A percentile compares a stretch with the other conserved stretches of the same genome.
Conservation (phyloP, 2,797 vertebrate species). For the Epinephelus malabaricus region DNA sequence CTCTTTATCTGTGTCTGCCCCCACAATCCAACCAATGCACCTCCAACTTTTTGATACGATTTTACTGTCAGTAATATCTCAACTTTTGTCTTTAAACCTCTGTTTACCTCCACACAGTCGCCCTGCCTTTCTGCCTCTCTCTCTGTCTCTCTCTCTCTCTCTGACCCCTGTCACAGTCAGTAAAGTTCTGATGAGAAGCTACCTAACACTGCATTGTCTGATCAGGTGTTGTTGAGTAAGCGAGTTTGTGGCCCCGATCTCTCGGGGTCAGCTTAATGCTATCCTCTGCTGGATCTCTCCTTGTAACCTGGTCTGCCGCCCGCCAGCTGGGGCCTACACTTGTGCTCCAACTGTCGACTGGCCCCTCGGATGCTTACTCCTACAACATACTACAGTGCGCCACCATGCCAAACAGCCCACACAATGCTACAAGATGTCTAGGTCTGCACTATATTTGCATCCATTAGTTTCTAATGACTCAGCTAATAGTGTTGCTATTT, state of each 20-base stretch:
- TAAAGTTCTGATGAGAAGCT: constrained; percentile 85
- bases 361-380: constrained; percentile 66
- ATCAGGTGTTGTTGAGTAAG: constrained; percentile 91
- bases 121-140: constrained; percentile 38
- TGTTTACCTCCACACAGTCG: constrained; percentile 44
- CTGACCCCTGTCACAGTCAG: constrained; percentile 86
- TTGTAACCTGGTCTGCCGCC: constrained; percentile 79
- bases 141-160: constrained; percentile 51
- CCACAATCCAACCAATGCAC: constrained; percentile 4
- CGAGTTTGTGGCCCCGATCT: constrained; percentile 83
- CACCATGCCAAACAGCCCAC: constrained; percentile 64
- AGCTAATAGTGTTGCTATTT: constrained; percentile 48
- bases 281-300: constrained; percentile 85
- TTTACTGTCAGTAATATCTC: constrained; percentile 41
- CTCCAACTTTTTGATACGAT: constrained; percentile 41
- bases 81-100: constrained; percentile 49
- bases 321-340: constrained; percentile 61
- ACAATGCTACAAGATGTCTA: constrained; percentile 56
- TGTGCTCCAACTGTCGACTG: constrained; percentile 62
- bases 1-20: constrained; percentile 55
- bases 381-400: constrained; percentile 66
- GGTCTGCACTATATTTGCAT: constrained; percentile 51
- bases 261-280: constrained; percentile 89
- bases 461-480: constrained; percentile 51
- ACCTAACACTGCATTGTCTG: constrained; percentile 87